Percentiles rank a stretch among this genome's conserved stretches.
phyloP scores from a whole-genome alignment of 2,888 invertebrate species.

The Strigamia maritima region DNA sequence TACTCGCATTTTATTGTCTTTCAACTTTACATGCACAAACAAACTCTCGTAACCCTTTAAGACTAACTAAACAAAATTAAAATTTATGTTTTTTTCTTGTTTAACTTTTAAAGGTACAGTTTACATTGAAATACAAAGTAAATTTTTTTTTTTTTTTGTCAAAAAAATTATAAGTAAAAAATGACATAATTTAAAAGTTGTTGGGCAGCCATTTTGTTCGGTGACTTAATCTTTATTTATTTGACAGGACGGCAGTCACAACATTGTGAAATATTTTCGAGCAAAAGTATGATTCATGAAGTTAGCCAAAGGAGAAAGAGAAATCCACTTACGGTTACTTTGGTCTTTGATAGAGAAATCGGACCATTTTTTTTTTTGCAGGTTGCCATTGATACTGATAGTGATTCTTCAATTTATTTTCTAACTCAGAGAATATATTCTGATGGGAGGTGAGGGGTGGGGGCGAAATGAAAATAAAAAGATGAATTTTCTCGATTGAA shows the following conservation, averaged over 20 bases:
- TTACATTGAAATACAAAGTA: no score
- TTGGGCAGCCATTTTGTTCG: neutral
- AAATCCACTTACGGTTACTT: neutral
- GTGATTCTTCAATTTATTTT: neutral
- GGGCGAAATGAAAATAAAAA: neutral
- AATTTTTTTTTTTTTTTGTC: neutral
- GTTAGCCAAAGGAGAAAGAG: neutral
- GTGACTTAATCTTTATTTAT: neutral
- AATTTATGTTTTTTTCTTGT: neutral
- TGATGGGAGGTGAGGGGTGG: neutral
- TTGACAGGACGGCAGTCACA: neutral
- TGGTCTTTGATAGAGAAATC: neutral
- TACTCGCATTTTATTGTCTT: neutral
- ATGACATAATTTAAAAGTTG: neutral
- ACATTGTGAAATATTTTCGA: neutral
- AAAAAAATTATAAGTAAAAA: neutral
- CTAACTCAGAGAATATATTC: neutral
- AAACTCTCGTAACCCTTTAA: neutral
- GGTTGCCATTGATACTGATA: neutral
- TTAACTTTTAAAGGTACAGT: neutral
- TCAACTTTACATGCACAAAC: neutral
- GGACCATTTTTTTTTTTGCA: neutral
- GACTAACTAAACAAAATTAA: neutral
- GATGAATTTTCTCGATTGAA: neutral
- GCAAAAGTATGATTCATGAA: neutral